These are phyloP conservation scores for Bedellia somnulentella DNA, from an alignment of 2,888 invertebrate genomes.

Conservation along the genomic window DNA sequence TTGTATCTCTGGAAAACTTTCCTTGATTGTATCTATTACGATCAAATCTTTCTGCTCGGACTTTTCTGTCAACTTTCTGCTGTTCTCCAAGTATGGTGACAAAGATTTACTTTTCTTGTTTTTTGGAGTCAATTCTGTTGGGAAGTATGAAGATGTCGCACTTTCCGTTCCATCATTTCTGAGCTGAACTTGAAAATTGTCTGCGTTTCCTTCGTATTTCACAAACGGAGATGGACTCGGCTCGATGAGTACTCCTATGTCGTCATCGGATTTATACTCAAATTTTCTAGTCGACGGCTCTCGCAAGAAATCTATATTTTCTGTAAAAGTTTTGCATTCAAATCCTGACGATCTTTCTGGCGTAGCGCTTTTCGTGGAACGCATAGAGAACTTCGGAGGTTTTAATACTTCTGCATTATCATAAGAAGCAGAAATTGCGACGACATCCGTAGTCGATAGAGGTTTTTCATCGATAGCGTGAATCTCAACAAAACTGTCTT, in stretches of 20 bases:
- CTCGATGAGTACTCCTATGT: background rate
- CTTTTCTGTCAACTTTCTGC: conserved; percentile 20
- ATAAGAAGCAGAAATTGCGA: conserved; percentile 39
- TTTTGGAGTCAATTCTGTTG: conserved; percentile 21
- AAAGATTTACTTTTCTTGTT: conserved; percentile 32
- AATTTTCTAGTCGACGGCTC: background rate
- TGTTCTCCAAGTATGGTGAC: conserved; percentile 24
- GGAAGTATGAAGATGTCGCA: conserved; percentile 14
- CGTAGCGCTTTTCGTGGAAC: conserved; percentile 28
- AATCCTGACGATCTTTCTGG: conserved; percentile 16
- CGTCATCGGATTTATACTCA: no score
- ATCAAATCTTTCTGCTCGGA: conserved; percentile 39
- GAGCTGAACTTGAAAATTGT: background rate
- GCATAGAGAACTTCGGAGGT: no score
- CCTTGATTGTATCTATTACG: conserved; percentile 44
- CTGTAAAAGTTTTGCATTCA: background rate
- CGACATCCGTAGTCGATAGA: conserved; percentile 31
- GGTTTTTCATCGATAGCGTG: conserved; percentile 45
- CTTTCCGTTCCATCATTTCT: conserved; percentile 7
- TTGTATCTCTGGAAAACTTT: conserved; percentile 48
- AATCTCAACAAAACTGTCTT: conserved; percentile 50
- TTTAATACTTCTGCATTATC: conserved; percentile 25
- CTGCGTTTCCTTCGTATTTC: background rate
- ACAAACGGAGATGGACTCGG: background rate
- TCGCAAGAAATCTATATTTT: background rate